Percentiles rank a stretch among this genome's conserved stretches.
Conservation (phyloP, 2,113 vertebrate species). For the Cyprinodon variegatus region DNA sequence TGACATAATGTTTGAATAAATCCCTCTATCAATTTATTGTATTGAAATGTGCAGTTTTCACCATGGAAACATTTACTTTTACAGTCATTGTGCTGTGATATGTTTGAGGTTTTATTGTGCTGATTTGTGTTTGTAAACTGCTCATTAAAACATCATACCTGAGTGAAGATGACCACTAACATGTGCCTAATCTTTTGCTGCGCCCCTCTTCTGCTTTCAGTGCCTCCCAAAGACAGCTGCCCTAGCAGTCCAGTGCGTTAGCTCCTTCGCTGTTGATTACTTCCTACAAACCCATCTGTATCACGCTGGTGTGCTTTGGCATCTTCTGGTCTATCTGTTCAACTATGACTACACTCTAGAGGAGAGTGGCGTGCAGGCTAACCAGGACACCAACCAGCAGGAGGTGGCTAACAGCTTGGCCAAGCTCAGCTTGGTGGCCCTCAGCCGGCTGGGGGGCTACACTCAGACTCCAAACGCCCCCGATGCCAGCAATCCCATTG, state of each 20-base stretch:
- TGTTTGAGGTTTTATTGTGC: background rate
- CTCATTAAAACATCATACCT: background rate
- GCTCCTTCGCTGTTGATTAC: conserved; percentile 95
- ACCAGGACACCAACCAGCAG: conserved; percentile 96
- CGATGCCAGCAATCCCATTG: conserved; percentile 47
- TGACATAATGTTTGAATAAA: too few relatives aligned
- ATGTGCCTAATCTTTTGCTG: background rate
- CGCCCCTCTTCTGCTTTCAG: conserved; percentile 59
- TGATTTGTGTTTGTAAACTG: background rate
- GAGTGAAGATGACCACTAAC: background rate
- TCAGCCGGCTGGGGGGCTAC: conserved; percentile 94
- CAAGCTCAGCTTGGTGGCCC: conserved; percentile 89
- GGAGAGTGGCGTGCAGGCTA: conserved; percentile 96
- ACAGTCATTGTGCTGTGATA: background rate
- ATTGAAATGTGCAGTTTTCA: too few relatives aligned
- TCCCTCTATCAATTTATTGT: too few relatives aligned
- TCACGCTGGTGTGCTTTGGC: conserved; percentile 95
- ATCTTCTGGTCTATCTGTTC: conserved; percentile 92
- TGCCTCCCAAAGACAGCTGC: conserved; percentile 88
- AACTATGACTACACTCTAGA: conserved; percentile 97
- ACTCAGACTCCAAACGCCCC: conserved; percentile 21
- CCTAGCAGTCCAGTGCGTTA: conserved; percentile 91
- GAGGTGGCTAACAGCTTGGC: conserved; percentile 95
- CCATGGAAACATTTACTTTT: background rate
- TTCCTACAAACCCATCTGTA: conserved; percentile 96